Conservation (phyloP, 2,797 vertebrate genomes). For the Poecilia wingei region DNA sequence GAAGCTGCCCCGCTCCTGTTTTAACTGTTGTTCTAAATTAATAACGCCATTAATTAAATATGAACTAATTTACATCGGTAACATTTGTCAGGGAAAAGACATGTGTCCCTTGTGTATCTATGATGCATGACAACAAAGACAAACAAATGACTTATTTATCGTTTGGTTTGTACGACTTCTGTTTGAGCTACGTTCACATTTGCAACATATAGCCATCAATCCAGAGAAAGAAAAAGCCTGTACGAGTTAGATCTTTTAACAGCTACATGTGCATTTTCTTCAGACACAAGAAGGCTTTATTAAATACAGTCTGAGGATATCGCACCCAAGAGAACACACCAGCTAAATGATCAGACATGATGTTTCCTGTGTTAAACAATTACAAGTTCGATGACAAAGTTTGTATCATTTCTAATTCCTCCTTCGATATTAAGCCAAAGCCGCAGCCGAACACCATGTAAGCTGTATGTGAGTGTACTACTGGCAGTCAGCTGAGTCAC, state of each 20-base stretch:
- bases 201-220: slow-evolving; percentile 25
- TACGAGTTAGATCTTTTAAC: slow-evolving; percentile 40
- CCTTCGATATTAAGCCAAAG: slow-evolving; percentile 37
- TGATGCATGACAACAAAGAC: slow-evolving; percentile 37
- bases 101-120: slow-evolving; percentile 16
- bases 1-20: slow-evolving; percentile 27
- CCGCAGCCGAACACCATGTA: slow-evolving; percentile 33
- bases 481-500: slow-evolving; percentile 64
- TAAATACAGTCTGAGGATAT: slow-evolving; percentile 14
- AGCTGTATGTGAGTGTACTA: slow-evolving; percentile 58
- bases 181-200: slow-evolving; percentile 18
- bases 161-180: slow-evolving; percentile 39
- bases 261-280: slow-evolving; percentile 50
- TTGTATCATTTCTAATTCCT: slow-evolving; percentile 19
- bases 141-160: slow-evolving; percentile 52
- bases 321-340: slow-evolving; percentile 15
- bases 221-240: slow-evolving; percentile 17
- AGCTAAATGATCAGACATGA: slow-evolving; percentile 35
- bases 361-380: slow-evolving; percentile 46
- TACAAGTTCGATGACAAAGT: slow-evolving; percentile 13
- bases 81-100: slow-evolving; percentile 25
- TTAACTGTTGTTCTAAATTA: slow-evolving; percentile 38
- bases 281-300: slow-evolving; percentile 26
- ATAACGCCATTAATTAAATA: slow-evolving; percentile 53
- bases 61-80: slow-evolving; percentile 37